A percentile compares a stretch with the other conserved stretches of the same genome.
These are phyloP conservation scores for Gopherus flavomarginatus DNA, from an alignment of 2,113 vertebrate genomes.

Conservation along the genomic window DNA sequence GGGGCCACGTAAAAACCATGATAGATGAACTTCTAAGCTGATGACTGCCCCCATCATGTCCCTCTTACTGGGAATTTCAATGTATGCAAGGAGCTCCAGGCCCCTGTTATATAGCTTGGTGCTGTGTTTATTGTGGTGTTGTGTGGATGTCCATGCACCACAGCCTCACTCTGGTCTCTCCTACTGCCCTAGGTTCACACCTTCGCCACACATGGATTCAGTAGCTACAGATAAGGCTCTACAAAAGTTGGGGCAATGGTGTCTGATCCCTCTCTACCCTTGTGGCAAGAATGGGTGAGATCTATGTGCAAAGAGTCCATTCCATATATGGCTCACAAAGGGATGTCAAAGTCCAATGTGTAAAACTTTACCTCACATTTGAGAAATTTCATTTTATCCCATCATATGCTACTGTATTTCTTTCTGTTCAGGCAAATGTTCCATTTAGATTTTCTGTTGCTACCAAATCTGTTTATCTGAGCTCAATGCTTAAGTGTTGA, in stretches of 20 bases:
- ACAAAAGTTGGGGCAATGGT: neutral
- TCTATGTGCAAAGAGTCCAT: accelerated
- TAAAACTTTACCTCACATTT: neutral
- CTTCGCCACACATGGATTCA: neutral
- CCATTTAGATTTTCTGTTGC: neutral
- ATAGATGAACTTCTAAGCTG: neutral
- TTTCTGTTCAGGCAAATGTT: neutral
- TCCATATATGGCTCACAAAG: neutral
- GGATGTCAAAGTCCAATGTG: neutral
- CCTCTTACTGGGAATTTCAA: neutral
- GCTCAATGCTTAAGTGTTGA: neutral
- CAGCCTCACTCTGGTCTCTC: neutral
- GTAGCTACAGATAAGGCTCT: neutral
- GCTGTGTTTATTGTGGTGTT: accelerated
- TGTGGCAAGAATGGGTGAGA: neutral
- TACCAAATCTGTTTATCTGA: neutral
- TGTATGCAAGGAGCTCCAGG: neutral
- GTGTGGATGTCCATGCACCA: neutral
- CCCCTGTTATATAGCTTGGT: accelerated
- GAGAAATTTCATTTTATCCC: neutral
- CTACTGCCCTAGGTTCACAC: neutral
- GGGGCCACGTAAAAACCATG: neutral
- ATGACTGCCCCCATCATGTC: accelerated
- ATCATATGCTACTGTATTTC: neutral
- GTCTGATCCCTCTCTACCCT: neutral